Evolutionary conservation across 64 coral and sea anemone genomes (phyloP), one percentile per base, ranked within the genome.

Genomic region (Anthopleura sola): DNA sequence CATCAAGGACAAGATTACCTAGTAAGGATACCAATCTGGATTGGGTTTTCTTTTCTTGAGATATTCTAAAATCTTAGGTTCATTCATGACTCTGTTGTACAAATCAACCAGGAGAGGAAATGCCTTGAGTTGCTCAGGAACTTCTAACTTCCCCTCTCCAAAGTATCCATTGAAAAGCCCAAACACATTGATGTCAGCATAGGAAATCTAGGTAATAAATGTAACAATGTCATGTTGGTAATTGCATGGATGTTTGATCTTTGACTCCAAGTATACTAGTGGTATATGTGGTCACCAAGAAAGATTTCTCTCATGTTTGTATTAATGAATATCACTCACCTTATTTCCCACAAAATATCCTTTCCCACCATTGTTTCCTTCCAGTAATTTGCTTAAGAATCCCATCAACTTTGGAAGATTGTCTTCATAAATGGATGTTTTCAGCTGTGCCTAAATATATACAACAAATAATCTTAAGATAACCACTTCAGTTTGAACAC

Each of bases 101-200:
- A 91, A n/a, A 1, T 86, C 88, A n/a, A 64, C 49, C 0, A 94
- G 68, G 28, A 87, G 78, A 3, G 93, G 93, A 37, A 77, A 91
- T 66, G 86, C 55, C 5, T 58, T 37, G 6, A 94, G 69, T 37
- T 82, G 76, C 23, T 83, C 55, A 24, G 88, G 93, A 36, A 83
- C 85, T 44, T 94, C 88, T 18, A 83, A 21, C 46, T 88, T 77
- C 2, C 93, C 93, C 37, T 11, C 47, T 2, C 29, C 78, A 31
- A 88, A 44, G 29, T 84, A 94, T 26, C 85, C 90, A 76, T 94
- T 94, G 23, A 94, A 80, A 76, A 94, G 57, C 15, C 78, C 84
- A 38, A 94, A 94, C 31, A 94, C 87, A 68, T 91, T 60, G 18
- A 94, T 84, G 29, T 94, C 93, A 18, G 93, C 93, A 78, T 87